Evolutionary conservation across 1,140 invertebrate genomes (phyloP), one percentile per base, ranked within the genome.

Genomic region (Phortica variegata): DNA sequence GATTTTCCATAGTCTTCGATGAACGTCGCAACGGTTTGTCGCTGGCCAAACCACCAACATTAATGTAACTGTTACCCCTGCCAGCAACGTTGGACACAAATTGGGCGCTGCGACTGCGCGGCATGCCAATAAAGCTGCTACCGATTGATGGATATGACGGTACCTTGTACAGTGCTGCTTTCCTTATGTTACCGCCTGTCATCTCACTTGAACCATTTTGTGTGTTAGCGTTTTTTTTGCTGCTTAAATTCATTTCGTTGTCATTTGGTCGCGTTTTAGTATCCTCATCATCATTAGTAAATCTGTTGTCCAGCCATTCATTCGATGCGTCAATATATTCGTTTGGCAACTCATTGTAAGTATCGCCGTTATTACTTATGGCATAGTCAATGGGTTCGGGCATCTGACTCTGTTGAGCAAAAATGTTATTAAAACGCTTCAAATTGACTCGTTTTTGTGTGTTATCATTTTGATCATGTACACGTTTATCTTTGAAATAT

Each of bases 51-150:
- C 20, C 49, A 26, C 16, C 21, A 5, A 1, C 23, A 12, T 29
- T 19, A 18, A 12, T 31, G 16, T 36, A 13, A 33, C 33, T 20
- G 56, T 36, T 32, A 49, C 45, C 13, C 34, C 26, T 12, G 36
- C 36, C 10, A 19, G 50, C 47, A 15, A 63, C 59, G 39, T 71
- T 72, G 3, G 69, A 60, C 42, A 71, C 66, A 18, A 72, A 72
- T 52, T 72, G 68, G 2, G 66, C 63, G 23, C 60, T 71, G 48
- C 62, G 65, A 52, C 66, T 71, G 46, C 66, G 58, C 17, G 66
- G 69, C 19, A 61, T 61, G 29, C 61, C 58, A 36, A 71, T 44
- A 15, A 65, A 72, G 26, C 53, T 60, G 34, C 61, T 57, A 6
- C 54, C 41, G 1, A 71, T 68, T 29, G 69, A 54, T 16, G 66